phyloP scores from a whole-genome alignment of 1,140 invertebrate genomes.

The Conopomorpha cramerella region DNA sequence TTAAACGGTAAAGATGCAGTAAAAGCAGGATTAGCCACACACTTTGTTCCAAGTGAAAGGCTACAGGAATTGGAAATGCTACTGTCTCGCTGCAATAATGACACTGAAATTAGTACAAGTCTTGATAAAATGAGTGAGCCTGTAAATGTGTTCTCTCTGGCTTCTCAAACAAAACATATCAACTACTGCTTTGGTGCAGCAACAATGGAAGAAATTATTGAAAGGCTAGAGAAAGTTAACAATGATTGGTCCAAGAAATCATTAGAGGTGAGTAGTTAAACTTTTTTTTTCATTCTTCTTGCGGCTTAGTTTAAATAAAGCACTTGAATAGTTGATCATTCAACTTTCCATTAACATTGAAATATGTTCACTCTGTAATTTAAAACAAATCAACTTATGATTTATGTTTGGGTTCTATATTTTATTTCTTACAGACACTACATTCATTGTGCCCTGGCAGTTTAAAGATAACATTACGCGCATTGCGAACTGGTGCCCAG shows the following conservation, averaged over 20 bases:
- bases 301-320: no score
- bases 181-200: conserved; percentile 77
- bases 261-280: conserved; percentile 47
- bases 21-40: conserved; percentile 92
- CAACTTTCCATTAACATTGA: no score
- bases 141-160: conserved; percentile 73
- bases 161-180: conserved; percentile 77
- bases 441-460: conserved; percentile 92
- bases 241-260: conserved; percentile 80
- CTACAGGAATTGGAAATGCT: conserved; percentile 71
- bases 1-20: conserved; percentile 86
- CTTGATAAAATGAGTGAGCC: conserved; percentile 64
- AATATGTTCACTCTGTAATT: no score
- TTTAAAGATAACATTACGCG: conserved; percentile 84
- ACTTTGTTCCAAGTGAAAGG: conserved; percentile 77
- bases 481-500: conserved; percentile 75
- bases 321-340: no score
- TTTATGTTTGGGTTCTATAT: no score
- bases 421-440: conserved; percentile 66
- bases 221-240: conserved; percentile 73
- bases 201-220: conserved; percentile 83
- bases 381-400: conserved; percentile 1
- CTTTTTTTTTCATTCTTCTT: no score
- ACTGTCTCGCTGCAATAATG: conserved; percentile 64
- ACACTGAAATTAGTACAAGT: conserved; percentile 64